These are phyloP conservation scores for Ceratina calcarata DNA, from an alignment of 1,140 invertebrate species.

Conservation along the genomic window DNA sequence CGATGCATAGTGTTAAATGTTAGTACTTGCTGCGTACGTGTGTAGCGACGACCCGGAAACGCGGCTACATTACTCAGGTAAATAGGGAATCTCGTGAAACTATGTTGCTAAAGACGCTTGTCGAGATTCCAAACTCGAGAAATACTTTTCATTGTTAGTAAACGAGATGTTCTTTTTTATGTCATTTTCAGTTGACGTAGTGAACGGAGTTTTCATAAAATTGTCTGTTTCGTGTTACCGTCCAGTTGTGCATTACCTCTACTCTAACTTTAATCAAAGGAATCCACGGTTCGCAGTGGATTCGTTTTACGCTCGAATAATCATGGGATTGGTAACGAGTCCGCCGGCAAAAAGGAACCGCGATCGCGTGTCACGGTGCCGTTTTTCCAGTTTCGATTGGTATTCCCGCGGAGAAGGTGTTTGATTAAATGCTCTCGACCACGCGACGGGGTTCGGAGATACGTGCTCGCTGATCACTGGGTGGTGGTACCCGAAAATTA, in stretches of 20 bases:
- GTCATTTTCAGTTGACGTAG: too few relatives aligned
- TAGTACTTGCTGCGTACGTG: neutral
- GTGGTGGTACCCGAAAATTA: constrained; percentile 38
- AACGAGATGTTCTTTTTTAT: too few relatives aligned
- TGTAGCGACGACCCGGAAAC: neutral
- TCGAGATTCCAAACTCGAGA: neutral
- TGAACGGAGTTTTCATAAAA: too few relatives aligned
- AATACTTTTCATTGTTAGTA: too few relatives aligned
- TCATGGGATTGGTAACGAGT: constrained; percentile 12
- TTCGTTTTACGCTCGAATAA: neutral
- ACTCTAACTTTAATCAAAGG: neutral
- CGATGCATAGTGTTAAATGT: neutral
- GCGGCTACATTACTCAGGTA: neutral
- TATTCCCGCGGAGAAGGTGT: constrained; percentile 37
- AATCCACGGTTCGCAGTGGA: too few relatives aligned
- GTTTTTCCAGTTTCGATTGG: constrained; percentile 56
- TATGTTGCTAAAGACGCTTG: neutral
- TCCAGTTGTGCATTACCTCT: too few relatives aligned
- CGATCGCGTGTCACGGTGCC: constrained; percentile 30
- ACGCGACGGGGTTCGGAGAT: constrained; percentile 36
- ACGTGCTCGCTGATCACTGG: constrained; percentile 22
- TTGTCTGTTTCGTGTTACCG: too few relatives aligned
- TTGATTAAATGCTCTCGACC: constrained; percentile 48
- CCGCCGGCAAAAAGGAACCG: constrained; percentile 4
- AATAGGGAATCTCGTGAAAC: neutral